Conservation (phyloP, 2,113 vertebrate species). For the Cromileptes altivelis region DNA sequence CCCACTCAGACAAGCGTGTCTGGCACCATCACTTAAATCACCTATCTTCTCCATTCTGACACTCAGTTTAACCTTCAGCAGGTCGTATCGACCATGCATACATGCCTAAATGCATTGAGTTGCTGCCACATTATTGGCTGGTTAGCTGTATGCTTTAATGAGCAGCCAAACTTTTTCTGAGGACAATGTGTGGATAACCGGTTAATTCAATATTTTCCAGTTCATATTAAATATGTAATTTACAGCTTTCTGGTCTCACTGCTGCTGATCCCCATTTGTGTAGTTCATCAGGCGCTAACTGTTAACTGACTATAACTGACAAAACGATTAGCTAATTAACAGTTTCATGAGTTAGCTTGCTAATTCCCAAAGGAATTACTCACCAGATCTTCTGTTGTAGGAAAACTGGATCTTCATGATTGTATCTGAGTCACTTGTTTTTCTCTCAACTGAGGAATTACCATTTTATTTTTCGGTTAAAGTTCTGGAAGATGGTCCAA, state of each 20-base stretch:
- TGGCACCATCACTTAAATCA: no score
- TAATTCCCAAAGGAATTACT: background rate
- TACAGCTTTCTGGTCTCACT: background rate
- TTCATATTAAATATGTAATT: background rate
- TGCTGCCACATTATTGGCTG: no score
- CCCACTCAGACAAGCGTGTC: no score
- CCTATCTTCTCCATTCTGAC: no score
- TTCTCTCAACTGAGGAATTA: background rate
- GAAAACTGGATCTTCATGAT: background rate
- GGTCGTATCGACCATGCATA: no score
- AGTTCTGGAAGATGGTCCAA: background rate
- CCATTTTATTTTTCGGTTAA: background rate
- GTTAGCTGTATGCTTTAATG: no score
- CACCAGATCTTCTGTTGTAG: conserved; percentile 1
- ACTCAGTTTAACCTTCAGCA: no score
- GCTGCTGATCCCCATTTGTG: no score
- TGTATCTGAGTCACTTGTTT: background rate
- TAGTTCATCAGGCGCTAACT: background rate
- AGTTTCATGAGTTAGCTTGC: background rate
- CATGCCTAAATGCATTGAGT: no score
- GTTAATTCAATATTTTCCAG: background rate
- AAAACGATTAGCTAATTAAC: background rate
- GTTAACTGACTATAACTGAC: background rate
- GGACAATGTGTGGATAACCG: background rate
- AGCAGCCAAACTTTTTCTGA: background rate